These are phyloP conservation scores for Pempheris klunzingeri DNA, from an alignment of 2,797 vertebrate genomes.

Conservation along the genomic window DNA sequence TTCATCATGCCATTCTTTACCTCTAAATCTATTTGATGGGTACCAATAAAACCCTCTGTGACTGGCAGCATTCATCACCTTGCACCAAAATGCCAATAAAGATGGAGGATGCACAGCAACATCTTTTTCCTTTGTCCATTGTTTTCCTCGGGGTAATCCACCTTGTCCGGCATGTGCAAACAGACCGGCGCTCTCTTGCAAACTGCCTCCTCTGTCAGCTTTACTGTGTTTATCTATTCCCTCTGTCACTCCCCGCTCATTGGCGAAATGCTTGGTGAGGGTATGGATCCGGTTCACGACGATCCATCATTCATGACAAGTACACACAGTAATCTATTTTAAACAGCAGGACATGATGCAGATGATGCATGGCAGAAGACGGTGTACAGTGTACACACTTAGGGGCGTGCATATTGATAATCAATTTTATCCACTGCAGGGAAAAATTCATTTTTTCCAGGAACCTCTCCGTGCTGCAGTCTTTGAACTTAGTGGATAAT, in stretches of 20 bases:
- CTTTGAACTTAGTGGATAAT: conserved; percentile 40
- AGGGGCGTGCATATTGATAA: conserved; percentile 74
- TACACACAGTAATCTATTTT: conserved; percentile 79
- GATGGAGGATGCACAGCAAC: conserved; percentile 8
- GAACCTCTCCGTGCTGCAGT: neutral
- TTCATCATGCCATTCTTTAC: neutral
- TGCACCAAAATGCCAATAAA: conserved; percentile 22
- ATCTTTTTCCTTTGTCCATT: neutral
- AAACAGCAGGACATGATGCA: conserved; percentile 74
- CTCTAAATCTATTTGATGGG: conserved; percentile 10
- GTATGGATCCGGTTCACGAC: conserved; percentile 78
- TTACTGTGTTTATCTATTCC: conserved; percentile 69
- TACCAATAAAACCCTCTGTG: conserved; percentile 8
- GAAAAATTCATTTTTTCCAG: conserved; percentile 44
- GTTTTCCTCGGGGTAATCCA: conserved; percentile 24
- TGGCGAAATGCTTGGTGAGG: conserved; percentile 55
- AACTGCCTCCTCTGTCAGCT: conserved; percentile 59
- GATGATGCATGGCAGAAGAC: conserved; percentile 78
- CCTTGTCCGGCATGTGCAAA: conserved; percentile 27
- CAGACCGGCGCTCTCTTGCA: conserved; percentile 14
- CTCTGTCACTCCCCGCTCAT: conserved; percentile 65
- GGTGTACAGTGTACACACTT: conserved; percentile 58
- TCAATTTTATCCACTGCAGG: conserved; percentile 70
- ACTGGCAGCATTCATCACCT: conserved; percentile 26
- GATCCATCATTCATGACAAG: conserved; percentile 81